Percentiles rank a stretch among this genome's conserved stretches.
These are phyloP conservation scores for Petrosia ficiformis DNA, from an alignment of 37 sponge, comb jelly and placozoan species.

Conservation along the genomic window DNA sequence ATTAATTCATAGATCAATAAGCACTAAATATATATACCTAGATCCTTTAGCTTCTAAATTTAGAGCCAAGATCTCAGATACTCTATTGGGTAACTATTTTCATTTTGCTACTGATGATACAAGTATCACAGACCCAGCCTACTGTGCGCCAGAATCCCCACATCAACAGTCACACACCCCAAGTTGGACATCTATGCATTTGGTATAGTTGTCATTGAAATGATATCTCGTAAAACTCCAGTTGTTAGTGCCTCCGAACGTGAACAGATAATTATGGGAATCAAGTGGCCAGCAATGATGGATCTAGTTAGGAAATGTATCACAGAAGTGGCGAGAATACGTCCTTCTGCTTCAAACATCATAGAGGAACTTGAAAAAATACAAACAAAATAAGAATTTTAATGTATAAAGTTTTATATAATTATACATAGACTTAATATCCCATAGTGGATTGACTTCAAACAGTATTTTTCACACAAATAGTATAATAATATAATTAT, in stretches of 20 bases:
- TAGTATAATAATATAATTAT: no score
- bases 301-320: background rate
- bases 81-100: background rate
- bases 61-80: background rate
- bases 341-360: background rate
- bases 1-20: background rate
- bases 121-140: background rate
- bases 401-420: no score
- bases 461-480: no score
- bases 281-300: background rate
- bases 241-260: background rate
- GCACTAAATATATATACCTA: background rate
- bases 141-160: background rate
- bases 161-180: background rate
- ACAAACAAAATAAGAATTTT: no score
- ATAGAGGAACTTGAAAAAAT: no score
- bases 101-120: background rate
- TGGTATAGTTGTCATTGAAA: background rate
- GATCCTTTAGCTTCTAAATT: background rate
- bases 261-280: background rate
- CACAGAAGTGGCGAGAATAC: background rate
- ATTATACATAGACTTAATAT: no score
- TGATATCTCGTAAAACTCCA: background rate
- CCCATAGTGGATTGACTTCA: no score
- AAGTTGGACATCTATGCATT: background rate